A percentile compares a stretch with the other conserved stretches of the same genome.
Evolutionary conservation across 2,888 invertebrate genomes (phyloP).

Genomic region (Drosophila pseudotalamancana): DNA sequence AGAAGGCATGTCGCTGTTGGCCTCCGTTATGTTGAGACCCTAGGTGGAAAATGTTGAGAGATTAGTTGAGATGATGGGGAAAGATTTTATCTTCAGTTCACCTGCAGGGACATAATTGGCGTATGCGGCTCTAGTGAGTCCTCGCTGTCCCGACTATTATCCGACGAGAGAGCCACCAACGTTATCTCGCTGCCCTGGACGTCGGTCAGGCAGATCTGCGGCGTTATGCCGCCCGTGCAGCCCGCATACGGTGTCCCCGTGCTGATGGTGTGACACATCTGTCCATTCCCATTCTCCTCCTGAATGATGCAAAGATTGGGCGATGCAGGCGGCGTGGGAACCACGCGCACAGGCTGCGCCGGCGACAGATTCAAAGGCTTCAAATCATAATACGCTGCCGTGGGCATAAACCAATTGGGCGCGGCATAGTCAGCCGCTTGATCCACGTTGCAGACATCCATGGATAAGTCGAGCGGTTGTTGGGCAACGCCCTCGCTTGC

Average conservation of each 20-base stretch:
- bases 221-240: constrained; percentile 79
- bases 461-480: constrained; percentile 83
- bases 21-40: constrained; percentile 78
- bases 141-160: constrained; percentile 90
- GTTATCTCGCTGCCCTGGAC: constrained; percentile 94
- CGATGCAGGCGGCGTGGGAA: constrained; percentile 84
- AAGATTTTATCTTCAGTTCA: constrained; percentile 18
- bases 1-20: constrained; percentile 89
- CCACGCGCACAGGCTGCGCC: constrained; percentile 83
- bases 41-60: constrained; percentile 13
- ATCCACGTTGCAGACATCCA: constrained; percentile 79
- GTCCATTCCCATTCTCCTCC: constrained; percentile 87
- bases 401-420: constrained; percentile 81
- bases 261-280: constrained; percentile 82
- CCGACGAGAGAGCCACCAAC: constrained; percentile 89
- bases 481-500: constrained; percentile 80
- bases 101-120: constrained; percentile 83
- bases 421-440: constrained; percentile 44
- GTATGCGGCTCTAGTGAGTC: constrained; percentile 87
- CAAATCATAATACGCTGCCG: constrained; percentile 81
- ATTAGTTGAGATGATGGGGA: neutral
- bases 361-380: constrained; percentile 84
- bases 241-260: constrained; percentile 79
- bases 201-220: constrained; percentile 96
- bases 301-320: constrained; percentile 90